phyloP scores from a whole-genome alignment of 2,797 vertebrate species.

The Coranthus polyacanthus region DNA sequence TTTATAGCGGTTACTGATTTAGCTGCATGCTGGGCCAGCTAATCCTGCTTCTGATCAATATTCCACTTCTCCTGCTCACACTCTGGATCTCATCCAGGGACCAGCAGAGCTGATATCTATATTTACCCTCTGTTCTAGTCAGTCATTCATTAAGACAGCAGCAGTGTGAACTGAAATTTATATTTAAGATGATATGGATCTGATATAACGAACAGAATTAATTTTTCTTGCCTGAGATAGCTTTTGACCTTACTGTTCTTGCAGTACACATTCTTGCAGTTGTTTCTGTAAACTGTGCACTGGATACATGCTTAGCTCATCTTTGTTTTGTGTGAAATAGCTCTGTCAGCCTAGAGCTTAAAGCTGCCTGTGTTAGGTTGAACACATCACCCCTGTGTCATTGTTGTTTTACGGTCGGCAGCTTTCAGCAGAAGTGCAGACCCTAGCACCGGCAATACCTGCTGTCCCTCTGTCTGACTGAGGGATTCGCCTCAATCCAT shows the following conservation, averaged over 20 bases:
- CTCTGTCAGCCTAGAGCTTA: conserved; percentile 44
- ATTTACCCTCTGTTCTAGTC: conserved; percentile 46
- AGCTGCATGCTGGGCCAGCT: conserved; percentile 63
- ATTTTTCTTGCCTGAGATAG: neutral
- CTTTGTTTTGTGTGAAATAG: conserved; percentile 45
- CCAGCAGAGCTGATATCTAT: conserved; percentile 40
- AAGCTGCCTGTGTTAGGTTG: conserved; percentile 27
- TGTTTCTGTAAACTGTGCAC: neutral
- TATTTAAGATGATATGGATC: conserved; percentile 23
- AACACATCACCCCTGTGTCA: conserved; percentile 39
- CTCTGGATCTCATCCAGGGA: conserved; percentile 59
- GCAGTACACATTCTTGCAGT: conserved; percentile 14
- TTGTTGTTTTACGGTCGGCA: conserved; percentile 41
- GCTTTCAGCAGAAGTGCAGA: conserved; percentile 47
- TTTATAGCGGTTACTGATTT: conserved; percentile 59
- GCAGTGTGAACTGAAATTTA: conserved; percentile 26
- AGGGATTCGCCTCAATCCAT: conserved; percentile 69
- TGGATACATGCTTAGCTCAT: conserved; percentile 47
- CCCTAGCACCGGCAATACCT: conserved; percentile 50
- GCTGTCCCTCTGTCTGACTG: conserved; percentile 57
- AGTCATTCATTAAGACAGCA: conserved; percentile 47
- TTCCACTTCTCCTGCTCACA: conserved; percentile 50
- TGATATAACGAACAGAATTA: conserved; percentile 6
- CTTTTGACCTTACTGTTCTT: conserved; percentile 11
- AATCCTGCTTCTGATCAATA: conserved; percentile 75